phyloP scores from a whole-genome alignment of 2,888 invertebrate genomes.

The Tenodera sinensis region DNA sequence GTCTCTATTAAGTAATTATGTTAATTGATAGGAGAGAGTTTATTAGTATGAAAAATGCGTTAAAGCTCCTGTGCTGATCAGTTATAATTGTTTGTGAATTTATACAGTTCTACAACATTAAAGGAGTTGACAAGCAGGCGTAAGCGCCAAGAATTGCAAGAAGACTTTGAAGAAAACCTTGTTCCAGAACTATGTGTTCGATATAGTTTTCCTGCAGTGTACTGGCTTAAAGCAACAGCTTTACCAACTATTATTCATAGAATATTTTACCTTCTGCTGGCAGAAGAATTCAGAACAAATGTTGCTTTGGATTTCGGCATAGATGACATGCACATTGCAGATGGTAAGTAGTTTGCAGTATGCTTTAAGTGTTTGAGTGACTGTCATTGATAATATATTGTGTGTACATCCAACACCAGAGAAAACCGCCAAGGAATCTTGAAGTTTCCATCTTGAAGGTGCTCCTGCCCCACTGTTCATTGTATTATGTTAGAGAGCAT shows the following conservation, averaged over 20 bases:
- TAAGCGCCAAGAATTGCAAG: conserved; percentile 47
- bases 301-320: conserved; percentile 51
- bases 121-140: conserved; percentile 39
- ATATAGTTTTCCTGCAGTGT: conserved; percentile 64
- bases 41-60: too few relatives aligned
- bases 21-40: too few relatives aligned
- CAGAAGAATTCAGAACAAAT: conserved; percentile 64
- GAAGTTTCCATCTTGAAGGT: too few relatives aligned
- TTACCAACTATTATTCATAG: conserved; percentile 84
- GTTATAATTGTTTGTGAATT: not conserved
- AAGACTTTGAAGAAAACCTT: conserved; percentile 63
- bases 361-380: too few relatives aligned
- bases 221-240: conserved; percentile 82
- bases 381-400: too few relatives aligned
- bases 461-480: too few relatives aligned
- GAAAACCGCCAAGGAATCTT: too few relatives aligned
- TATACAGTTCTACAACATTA: not conserved
- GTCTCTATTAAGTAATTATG: too few relatives aligned
- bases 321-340: conserved; percentile 40
- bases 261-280: conserved; percentile 62
- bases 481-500: too few relatives aligned
- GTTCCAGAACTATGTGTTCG: conserved; percentile 84
- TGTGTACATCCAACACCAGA: too few relatives aligned
- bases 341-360: conserved; percentile 35
- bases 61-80: too few relatives aligned